A percentile compares a stretch with the other conserved stretches of the same genome.
Conservation (phyloP, 2,797 vertebrate species). For the Artibeus lituratus region DNA sequence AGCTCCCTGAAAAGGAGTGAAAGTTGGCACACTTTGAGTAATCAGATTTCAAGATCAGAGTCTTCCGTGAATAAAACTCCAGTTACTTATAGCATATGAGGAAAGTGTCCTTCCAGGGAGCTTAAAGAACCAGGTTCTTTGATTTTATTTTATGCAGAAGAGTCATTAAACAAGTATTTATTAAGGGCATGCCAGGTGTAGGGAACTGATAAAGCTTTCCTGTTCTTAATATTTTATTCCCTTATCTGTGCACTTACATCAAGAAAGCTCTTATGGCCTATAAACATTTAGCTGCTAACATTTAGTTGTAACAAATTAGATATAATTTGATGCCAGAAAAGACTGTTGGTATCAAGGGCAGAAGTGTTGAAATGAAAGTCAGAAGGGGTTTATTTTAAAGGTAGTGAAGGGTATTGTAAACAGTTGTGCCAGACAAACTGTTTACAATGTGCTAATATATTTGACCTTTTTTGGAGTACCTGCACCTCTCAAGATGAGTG, state of each 20-base stretch:
- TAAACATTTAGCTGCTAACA: not conserved
- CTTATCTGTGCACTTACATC: no score
- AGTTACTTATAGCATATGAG: not conserved
- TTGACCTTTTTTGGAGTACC: not conserved
- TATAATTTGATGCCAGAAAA: not conserved
- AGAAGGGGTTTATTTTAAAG: not conserved
- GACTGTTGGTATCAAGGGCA: not conserved
- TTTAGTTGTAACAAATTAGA: not conserved
- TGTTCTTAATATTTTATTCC: not conserved
- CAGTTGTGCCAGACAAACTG: accelerated
- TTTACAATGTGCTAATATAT: not conserved
- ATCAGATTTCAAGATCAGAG: slow-evolving; percentile 20
- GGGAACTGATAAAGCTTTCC: not conserved
- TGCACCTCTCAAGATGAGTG: not conserved
- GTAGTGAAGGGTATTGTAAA: not conserved
- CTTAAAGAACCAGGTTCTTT: not conserved
- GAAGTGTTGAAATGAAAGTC: not conserved
- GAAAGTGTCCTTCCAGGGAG: not conserved
- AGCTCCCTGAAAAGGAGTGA: not conserved
- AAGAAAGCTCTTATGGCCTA: not conserved
- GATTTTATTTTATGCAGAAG: not conserved
- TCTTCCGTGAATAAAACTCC: not conserved
- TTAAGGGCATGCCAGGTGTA: not conserved
- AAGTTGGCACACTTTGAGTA: slow-evolving; percentile 46
- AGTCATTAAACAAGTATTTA: not conserved